Base-by-base conservation (phyloP, 1,140 invertebrate species). In the Drosophila aff. region DNA sequence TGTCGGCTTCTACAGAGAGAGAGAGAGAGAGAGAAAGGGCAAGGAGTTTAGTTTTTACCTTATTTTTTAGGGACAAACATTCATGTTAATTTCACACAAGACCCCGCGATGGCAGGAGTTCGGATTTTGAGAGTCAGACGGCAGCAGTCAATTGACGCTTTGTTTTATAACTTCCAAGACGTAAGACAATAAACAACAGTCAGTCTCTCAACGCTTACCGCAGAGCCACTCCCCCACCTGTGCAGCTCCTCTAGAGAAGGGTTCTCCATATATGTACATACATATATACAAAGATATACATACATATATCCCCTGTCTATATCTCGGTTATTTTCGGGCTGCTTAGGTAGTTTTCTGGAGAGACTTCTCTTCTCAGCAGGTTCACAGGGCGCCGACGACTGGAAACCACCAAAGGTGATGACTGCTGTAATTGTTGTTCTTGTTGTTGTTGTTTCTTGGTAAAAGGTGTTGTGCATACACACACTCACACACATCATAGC, bases 351-450 rank as follows among this genome's bases (percentile, higher is more conserved):
- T 87, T 82, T 55, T 79, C 78, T 80, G 52, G 40, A 38, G 33
- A 74, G 65, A 61, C 38, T 64, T 40, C 21, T 38, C 33, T 23
- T 16, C 53, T 59, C 63, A 67, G 68, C 69, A 83, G 84, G 84
- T 87, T 87, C 84, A 87, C 58, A 87, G 80, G 84, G 84, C 84
- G 84, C 85, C 84, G 84, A 80, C 84, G 59, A 66, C 58, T 83
- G 73, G 46, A 89, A 87, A 89, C 84, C 84, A 89, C 84, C 84
- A 87, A 87, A 87, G 84, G 84, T 87, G 84, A 84, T 87, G 84
- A 87, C 84, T 87, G 84, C 84, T 89, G 84, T 87, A 87, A 87
- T 87, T 81, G 84, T 89, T 84, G 82, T 82, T 82, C 8, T 31
- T 31, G 31, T 0, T 82, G 76, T 76, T 86, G 82, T 86, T 87